Evolutionary conservation across 2,113 vertebrate genomes (phyloP).

Genomic region (Geococcyx californianus): DNA sequence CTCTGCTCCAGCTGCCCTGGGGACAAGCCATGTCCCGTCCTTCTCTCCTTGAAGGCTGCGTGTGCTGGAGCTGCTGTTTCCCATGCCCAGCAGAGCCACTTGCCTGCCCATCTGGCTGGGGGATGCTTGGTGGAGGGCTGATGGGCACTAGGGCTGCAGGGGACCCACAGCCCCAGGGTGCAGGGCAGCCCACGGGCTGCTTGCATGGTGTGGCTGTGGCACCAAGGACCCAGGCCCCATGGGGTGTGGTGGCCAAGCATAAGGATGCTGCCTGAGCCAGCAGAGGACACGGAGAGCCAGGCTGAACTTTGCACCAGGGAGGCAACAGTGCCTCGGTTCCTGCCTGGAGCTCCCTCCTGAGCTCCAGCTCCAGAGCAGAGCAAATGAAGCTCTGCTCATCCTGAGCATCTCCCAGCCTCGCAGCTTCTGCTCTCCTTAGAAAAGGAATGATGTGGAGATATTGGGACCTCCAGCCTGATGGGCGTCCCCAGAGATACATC

Average conservation of each 20-base stretch:
- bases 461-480: neutral
- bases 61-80: neutral
- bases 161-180: neutral
- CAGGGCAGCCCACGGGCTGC: neutral
- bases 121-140: neutral
- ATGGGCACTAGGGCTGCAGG: neutral
- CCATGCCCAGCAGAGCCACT: neutral
- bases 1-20: neutral
- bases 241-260: rapidly evolving
- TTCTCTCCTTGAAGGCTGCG: neutral
- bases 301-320: neutral
- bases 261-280: neutral
- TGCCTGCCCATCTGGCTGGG: neutral
- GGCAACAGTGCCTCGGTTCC: neutral
- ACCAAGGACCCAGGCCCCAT: rapidly evolving
- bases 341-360: neutral
- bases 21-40: rapidly evolving
- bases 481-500: neutral
- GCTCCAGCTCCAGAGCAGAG: neutral
- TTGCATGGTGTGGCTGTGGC: rapidly evolving
- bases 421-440: neutral
- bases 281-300: rapidly evolving
- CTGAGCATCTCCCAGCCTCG: neutral
- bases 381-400: neutral
- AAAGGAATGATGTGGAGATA: neutral